phyloP scores from a whole-genome alignment of 2,888 invertebrate species.

The Hartigia nigra region DNA sequence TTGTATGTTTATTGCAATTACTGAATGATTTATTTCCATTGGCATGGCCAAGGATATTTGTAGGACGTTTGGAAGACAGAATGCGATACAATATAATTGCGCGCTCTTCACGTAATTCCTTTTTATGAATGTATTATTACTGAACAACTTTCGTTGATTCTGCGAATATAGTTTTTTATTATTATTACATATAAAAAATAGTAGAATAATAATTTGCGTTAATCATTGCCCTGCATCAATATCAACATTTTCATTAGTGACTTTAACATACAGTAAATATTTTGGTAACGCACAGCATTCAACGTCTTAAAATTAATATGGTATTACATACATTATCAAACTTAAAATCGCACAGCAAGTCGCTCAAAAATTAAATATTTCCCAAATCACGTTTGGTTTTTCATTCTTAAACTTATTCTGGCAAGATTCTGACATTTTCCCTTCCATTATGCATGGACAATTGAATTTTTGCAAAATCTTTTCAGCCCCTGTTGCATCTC shows the following conservation, averaged over 20 bases:
- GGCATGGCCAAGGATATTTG: background rate
- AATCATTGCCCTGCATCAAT: background rate
- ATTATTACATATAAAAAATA: too few relatives aligned
- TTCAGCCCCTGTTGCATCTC: background rate
- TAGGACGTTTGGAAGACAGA: background rate
- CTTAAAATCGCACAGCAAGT: background rate
- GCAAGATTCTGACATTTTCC: conserved; percentile 38
- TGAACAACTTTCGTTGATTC: background rate
- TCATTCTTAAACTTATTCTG: conserved; percentile 31
- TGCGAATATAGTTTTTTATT: too few relatives aligned
- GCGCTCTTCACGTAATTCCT: background rate
- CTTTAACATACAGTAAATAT: background rate
- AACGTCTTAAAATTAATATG: background rate
- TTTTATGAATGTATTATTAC: background rate
- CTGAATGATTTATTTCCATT: background rate
- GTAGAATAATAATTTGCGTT: too few relatives aligned
- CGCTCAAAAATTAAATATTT: conserved; percentile 30
- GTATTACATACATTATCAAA: background rate
- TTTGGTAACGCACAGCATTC: background rate
- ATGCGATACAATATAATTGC: background rate
- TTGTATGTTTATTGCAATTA: background rate
- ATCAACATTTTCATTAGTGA: background rate
- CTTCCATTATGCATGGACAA: conserved; percentile 45
- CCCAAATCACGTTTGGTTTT: conserved; percentile 47
- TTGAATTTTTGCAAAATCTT: conserved; percentile 36